Percentiles rank a stretch among this genome's conserved stretches.
phyloP scores from a whole-genome alignment of 1,140 invertebrate genomes.

The Pinna nobilis region DNA sequence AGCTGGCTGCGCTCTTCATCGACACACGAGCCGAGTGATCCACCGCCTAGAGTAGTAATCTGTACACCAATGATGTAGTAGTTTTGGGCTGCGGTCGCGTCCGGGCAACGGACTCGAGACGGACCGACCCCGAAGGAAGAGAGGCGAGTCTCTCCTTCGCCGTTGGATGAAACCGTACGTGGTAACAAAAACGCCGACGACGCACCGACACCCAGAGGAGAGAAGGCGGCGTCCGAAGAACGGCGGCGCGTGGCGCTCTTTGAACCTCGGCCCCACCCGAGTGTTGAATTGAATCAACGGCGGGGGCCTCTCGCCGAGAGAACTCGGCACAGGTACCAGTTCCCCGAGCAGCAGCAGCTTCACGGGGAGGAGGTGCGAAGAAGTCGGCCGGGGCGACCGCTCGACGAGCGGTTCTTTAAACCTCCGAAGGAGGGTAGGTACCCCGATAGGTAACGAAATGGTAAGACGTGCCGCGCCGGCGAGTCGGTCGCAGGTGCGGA shows the following conservation, averaged over 20 bases:
- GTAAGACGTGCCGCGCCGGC: neutral
- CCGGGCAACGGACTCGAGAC: neutral
- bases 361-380: too few species aligned
- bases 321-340: too few species aligned
- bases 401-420: neutral
- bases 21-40: slow-evolving; percentile 86
- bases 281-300: too few species aligned
- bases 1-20: slow-evolving; percentile 88
- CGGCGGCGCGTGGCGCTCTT: too few species aligned
- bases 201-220: neutral
- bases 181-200: neutral
- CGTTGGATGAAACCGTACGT: neutral
- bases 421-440: neutral
- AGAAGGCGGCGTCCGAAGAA: neutral
- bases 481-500: neutral
- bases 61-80: neutral
- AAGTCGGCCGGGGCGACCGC: neutral
- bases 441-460: too few species aligned
- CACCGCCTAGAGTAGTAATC: slow-evolving; percentile 73
- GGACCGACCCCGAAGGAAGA: neutral
- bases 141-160: neutral
- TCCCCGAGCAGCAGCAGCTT: too few species aligned
- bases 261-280: too few species aligned
- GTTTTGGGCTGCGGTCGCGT: neutral
- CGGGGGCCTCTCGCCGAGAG: too few species aligned